Percentiles rank a stretch among this genome's conserved stretches.
Evolutionary conservation across 2,888 invertebrate species (phyloP).

Genomic region (Rutpela maculata): DNA sequence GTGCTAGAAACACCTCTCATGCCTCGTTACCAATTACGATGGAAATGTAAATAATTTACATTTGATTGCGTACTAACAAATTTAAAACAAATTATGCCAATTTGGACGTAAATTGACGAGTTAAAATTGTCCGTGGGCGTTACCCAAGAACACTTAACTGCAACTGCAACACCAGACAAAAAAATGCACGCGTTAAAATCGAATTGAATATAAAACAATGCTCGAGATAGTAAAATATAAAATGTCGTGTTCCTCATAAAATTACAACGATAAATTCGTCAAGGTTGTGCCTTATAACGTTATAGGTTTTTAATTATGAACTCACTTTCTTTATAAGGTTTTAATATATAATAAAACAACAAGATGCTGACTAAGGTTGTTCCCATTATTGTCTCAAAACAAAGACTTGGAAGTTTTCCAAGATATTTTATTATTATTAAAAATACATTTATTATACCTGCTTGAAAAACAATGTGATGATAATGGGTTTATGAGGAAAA

Average conservation of each 20-base stretch:
- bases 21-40: background rate
- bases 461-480: background rate
- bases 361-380: conserved; percentile 7
- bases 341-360: conserved; percentile 11
- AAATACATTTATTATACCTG: background rate
- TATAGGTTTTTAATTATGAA: background rate
- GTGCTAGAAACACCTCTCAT: background rate
- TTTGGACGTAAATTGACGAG: conserved; percentile 26
- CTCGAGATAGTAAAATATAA: background rate
- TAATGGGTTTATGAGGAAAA: background rate
- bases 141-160: conserved; percentile 11
- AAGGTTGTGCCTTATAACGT: background rate
- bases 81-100: conserved; percentile 29
- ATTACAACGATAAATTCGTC: conserved; percentile 8
- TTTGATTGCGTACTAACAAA: conserved; percentile 14
- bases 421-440: background rate
- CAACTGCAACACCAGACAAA: background rate
- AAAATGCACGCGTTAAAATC: conserved; percentile 11
- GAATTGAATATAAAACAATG: conserved; percentile 3
- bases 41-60: conserved; percentile 5
- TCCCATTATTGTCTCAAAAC: conserved; percentile 5
- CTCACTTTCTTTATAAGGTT: conserved; percentile 9
- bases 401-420: conserved; percentile 7
- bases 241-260: conserved; percentile 11
- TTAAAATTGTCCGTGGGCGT: conserved; percentile 18